Percentiles rank a stretch among this genome's conserved stretches.
phyloP scores from a whole-genome alignment of 2,113 vertebrate genomes.

The Pollachius pollachius region DNA sequence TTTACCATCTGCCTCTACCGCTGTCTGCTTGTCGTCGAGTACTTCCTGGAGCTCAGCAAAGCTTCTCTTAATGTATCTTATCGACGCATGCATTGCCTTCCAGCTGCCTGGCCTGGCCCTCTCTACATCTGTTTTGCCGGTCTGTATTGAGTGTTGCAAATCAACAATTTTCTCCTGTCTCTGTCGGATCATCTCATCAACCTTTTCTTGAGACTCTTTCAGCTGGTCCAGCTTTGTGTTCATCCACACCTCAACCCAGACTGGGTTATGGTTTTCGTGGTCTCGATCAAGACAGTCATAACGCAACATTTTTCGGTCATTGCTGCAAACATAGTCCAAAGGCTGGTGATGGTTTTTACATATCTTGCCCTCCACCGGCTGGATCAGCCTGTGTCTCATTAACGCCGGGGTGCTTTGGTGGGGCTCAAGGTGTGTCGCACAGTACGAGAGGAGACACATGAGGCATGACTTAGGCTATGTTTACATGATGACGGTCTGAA shows the following conservation, averaged over 20 bases:
- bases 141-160: constrained; percentile 21
- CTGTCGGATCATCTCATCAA: constrained; percentile 8
- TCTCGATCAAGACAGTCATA: constrained; percentile 14
- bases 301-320: constrained; percentile 35
- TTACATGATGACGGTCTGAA: no score
- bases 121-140: constrained; percentile 15
- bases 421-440: constrained; percentile 44
- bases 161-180: constrained; percentile 37
- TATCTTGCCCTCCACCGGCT: constrained; percentile 34
- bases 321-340: constrained; percentile 42
- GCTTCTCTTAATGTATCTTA: constrained; percentile 40
- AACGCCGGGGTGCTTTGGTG: constrained; percentile 31
- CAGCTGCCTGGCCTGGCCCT: constrained; percentile 14
- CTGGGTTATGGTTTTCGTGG: constrained; percentile 29
- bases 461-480: constrained; percentile 62
- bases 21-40: constrained; percentile 22
- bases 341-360: constrained; percentile 31
- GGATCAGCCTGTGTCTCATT: constrained; percentile 55
- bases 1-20: constrained; percentile 21
- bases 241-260: constrained; percentile 39
- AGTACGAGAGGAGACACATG: constrained; percentile 48
- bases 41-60: constrained; percentile 37
- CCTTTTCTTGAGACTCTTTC: background rate
- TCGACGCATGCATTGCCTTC: constrained; percentile 19
- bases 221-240: constrained; percentile 12